Evolutionary conservation across 2,113 vertebrate genomes (phyloP).

Genomic region (Strix uralensis): DNA sequence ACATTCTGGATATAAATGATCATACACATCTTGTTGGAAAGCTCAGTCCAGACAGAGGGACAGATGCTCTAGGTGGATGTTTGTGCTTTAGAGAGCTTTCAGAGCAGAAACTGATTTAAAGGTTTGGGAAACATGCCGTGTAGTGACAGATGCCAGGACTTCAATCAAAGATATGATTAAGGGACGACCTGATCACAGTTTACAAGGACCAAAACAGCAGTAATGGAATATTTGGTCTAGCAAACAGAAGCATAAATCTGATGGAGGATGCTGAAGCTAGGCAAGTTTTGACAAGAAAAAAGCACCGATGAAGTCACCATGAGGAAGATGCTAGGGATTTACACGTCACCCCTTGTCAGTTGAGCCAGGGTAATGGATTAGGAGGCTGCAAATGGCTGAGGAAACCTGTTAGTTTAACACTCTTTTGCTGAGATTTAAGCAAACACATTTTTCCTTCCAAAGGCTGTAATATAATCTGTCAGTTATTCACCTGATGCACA

Average conservation of each 20-base stretch:
- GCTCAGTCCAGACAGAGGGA: background rate
- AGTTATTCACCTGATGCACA: background rate
- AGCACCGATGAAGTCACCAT: background rate
- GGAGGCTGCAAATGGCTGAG: constrained; percentile 5
- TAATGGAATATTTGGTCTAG: constrained; percentile 3
- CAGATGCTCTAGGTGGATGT: background rate
- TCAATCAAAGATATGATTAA: constrained; percentile 2
- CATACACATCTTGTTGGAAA: background rate
- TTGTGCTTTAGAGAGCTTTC: background rate
- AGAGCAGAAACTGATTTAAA: constrained; percentile 3
- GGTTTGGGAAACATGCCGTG: background rate
- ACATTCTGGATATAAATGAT: background rate
- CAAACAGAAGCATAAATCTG: constrained; percentile 35
- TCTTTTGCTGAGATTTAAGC: constrained; percentile 12
- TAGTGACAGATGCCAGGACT: background rate
- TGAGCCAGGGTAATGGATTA: background rate
- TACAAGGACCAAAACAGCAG: background rate
- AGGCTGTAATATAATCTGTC: background rate
- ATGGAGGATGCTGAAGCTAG: background rate
- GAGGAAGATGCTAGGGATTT: background rate
- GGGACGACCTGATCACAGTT: background rate
- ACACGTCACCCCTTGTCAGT: background rate
- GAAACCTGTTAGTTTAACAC: constrained; percentile 10
- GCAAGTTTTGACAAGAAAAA: background rate
- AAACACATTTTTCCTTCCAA: constrained; percentile 15